Percentiles rank a stretch among this genome's conserved stretches.
Evolutionary conservation across 92 coral and sea anemone genomes (phyloP).

Genomic region (Porites lobata): DNA sequence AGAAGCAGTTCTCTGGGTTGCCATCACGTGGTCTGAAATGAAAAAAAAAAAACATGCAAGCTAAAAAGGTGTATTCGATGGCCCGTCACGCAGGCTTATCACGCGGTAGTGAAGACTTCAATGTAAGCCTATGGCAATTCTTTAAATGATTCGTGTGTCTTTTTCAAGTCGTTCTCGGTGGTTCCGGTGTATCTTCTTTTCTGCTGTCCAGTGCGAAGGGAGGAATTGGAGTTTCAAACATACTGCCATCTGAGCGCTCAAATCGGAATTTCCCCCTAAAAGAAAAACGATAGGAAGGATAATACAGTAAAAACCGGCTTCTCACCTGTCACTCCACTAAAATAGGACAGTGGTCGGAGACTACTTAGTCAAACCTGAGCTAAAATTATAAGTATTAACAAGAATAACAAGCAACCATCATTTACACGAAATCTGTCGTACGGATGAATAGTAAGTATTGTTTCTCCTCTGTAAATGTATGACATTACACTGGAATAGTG

Average conservation of each 20-base stretch:
- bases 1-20: too few relatives aligned
- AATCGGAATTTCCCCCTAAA: slow-evolving; percentile 97
- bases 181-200: slow-evolving; percentile 78
- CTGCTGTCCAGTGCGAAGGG: slow-evolving; percentile 99
- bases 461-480: too few relatives aligned
- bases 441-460: too few relatives aligned
- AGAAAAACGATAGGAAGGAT: not conserved
- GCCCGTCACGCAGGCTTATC: not conserved
- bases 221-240: slow-evolving; percentile 94
- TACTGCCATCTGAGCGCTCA: slow-evolving; percentile 96
- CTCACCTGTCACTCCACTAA: not conserved
- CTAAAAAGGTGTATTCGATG: too few relatives aligned
- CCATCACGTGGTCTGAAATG: too few relatives aligned
- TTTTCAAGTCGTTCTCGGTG: slow-evolving; percentile 25
- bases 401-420: too few relatives aligned
- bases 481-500: too few relatives aligned
- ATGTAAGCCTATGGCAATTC: not conserved
- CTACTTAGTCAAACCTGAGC: too few relatives aligned
- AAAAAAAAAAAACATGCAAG: too few relatives aligned
- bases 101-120: not conserved
- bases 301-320: not conserved
- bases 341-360: too few relatives aligned
- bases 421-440: too few relatives aligned
- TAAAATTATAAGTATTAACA: too few relatives aligned
- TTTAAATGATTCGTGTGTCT: not conserved